phyloP scores from a whole-genome alignment of 1,140 invertebrate genomes.

The Antheraea pernyi region DNA sequence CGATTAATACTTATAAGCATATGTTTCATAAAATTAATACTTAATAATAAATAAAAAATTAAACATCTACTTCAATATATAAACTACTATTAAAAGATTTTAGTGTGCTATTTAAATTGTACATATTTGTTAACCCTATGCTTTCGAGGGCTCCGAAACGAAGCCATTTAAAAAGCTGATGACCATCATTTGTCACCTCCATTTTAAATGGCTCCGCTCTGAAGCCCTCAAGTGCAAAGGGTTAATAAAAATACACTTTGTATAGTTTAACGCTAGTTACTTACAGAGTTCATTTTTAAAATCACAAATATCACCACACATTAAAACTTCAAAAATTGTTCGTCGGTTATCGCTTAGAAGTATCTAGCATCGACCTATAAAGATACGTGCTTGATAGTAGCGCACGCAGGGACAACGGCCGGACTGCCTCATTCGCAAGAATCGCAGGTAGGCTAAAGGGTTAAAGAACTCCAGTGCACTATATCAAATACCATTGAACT shows the following conservation, averaged over 20 bases:
- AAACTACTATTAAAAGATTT: too few relatives aligned
- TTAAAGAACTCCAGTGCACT: slow-evolving; percentile 79
- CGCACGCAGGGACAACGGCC: slow-evolving; percentile 74
- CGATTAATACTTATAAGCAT: too few relatives aligned
- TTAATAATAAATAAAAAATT: neutral
- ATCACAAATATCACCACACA: neutral
- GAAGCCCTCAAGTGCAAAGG: too few relatives aligned
- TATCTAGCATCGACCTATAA: slow-evolving; percentile 66
- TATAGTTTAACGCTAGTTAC: neutral
- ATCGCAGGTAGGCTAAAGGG: slow-evolving; percentile 79
- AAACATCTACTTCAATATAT: neutral
- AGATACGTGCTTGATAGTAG: slow-evolving; percentile 70
- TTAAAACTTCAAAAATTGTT: slow-evolving; percentile 26
- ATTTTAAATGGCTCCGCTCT: too few relatives aligned
- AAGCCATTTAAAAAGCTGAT: too few relatives aligned
- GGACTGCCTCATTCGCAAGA: slow-evolving; percentile 73
- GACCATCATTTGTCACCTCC: too few relatives aligned
- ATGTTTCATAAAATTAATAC: too few relatives aligned
- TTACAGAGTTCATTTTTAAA: neutral
- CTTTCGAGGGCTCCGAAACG: too few relatives aligned
- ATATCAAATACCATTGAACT: slow-evolving; percentile 80
- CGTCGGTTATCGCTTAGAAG: slow-evolving; percentile 39
- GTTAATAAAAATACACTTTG: too few relatives aligned
- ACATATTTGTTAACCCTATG: too few relatives aligned
- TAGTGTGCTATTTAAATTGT: too few relatives aligned